A percentile compares a stretch with the other conserved stretches of the same genome.
phyloP scores from a whole-genome alignment of 2,113 vertebrate species.

The Cyphomyrus plagiostoma region DNA sequence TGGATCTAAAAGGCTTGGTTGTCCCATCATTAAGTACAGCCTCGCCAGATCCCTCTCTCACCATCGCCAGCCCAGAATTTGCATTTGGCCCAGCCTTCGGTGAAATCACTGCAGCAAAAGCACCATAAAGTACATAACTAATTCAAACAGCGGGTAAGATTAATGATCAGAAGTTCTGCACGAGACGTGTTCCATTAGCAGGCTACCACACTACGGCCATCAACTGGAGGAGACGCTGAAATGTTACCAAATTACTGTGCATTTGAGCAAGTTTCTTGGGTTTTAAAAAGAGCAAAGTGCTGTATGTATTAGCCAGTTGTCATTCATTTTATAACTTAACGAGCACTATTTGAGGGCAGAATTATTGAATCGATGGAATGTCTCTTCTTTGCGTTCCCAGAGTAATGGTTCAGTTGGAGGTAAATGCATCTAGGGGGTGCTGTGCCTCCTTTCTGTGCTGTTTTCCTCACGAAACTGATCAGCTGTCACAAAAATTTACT shows the following conservation, averaged over 20 bases:
- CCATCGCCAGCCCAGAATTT: background rate
- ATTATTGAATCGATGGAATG: background rate
- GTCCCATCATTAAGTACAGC: background rate
- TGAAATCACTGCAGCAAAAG: background rate
- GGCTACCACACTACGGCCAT: background rate
- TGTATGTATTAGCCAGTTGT: background rate
- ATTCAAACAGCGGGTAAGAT: background rate
- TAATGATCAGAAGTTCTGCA: background rate
- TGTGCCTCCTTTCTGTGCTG: background rate
- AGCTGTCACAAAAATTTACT: constrained; percentile 25
- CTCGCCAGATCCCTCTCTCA: background rate
- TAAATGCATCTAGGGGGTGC: background rate
- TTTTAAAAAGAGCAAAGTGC: background rate
- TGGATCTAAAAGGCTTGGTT: background rate
- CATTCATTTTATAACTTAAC: background rate
- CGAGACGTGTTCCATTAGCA: background rate
- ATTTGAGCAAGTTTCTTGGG: background rate
- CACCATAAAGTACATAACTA: background rate
- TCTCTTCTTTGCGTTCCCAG: background rate
- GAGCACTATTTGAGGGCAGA: background rate
- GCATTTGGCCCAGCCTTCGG: background rate
- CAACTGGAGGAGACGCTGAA: background rate
- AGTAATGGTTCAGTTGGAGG: background rate
- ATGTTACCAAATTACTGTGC: background rate
- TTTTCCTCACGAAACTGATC: constrained; percentile 25